Evolutionary conservation across 2,888 invertebrate genomes (phyloP), one percentile per base, ranked within the genome.

Genomic region (Caenorhabditis becei): DNA sequence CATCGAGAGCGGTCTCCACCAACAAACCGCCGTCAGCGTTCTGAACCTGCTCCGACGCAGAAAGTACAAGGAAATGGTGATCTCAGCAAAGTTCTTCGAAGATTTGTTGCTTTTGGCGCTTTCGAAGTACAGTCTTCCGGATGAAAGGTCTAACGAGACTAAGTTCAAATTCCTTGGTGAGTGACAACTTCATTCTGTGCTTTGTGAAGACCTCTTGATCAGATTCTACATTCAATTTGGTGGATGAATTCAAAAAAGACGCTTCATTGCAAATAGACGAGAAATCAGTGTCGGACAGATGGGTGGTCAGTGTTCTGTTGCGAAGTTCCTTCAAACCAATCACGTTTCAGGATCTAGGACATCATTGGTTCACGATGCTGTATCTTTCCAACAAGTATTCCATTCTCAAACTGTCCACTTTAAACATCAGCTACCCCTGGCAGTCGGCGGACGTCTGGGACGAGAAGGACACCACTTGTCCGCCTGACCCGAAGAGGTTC

Each of bases 81-180:
- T 77, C 4, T 28, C 67, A 2, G 44, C 37, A 2, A 59, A 59
- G 26, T 66, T 71, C 26, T 59, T 71, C 28, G 56, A 78, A 14
- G 71, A 78, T 32, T 24, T 78, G 8, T 7, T 78, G 16, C 1
- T 71, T n/a, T 35, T 78, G 35, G 78, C 71, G 10, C 61, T 78
- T 0, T 54, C 65, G 1, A 71, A 78, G 35, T 78, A 78, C 24
- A 54, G 23, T 18, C 14, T 71, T 23, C 78, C 78, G 0, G 59
- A 65, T 8, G 20, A 35, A 10, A 59, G 51, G 10, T 20, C 18
- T 2, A n/a, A 16, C 5, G 35, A 26, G 20, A 18, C 24, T 24
- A 78, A 78, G 16, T 78, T 65, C 44, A 23, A 41, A 5, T 78
- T 78, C 26, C 44, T 78, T 16, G 44, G 71, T 70, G 20, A 53